phyloP scores from a whole-genome alignment of 1,140 invertebrate species.

The Neodiprion virginianus region DNA sequence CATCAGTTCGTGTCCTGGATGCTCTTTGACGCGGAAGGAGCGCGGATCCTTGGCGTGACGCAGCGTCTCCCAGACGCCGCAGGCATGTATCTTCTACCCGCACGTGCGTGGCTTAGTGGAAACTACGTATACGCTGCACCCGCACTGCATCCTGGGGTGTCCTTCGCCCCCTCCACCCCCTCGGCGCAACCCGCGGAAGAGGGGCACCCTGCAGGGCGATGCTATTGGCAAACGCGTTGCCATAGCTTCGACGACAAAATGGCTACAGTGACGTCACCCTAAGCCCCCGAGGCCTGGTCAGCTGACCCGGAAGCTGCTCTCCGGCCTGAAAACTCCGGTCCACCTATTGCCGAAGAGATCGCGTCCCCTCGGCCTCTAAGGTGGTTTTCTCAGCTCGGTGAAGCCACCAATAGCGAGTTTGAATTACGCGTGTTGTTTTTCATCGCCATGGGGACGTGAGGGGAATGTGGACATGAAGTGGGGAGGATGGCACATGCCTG shows the following conservation, averaged over 20 bases:
- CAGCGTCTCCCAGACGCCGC: too few relatives aligned
- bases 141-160: background rate
- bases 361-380: too few relatives aligned
- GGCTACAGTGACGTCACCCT: constrained; percentile 24
- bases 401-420: too few relatives aligned
- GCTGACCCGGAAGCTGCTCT: background rate
- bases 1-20: too few relatives aligned
- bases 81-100: background rate
- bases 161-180: background rate
- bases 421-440: background rate
- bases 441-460: background rate
- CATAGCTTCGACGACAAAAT: constrained; percentile 47
- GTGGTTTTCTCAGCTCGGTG: too few relatives aligned
- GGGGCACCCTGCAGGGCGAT: constrained; percentile 32
- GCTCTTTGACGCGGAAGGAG: too few relatives aligned
- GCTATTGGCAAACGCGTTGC: constrained; percentile 49
- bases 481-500: too few relatives aligned
- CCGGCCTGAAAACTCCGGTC: background rate
- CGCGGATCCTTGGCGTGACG: too few relatives aligned
- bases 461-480: too few relatives aligned
- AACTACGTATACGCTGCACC: background rate
- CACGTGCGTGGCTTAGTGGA: background rate
- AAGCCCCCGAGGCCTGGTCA: background rate
- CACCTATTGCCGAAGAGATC: too few relatives aligned
- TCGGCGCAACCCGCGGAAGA: constrained; percentile 28